Conservation (phyloP, 2,797 vertebrate species). For the Amniataba percoides region DNA sequence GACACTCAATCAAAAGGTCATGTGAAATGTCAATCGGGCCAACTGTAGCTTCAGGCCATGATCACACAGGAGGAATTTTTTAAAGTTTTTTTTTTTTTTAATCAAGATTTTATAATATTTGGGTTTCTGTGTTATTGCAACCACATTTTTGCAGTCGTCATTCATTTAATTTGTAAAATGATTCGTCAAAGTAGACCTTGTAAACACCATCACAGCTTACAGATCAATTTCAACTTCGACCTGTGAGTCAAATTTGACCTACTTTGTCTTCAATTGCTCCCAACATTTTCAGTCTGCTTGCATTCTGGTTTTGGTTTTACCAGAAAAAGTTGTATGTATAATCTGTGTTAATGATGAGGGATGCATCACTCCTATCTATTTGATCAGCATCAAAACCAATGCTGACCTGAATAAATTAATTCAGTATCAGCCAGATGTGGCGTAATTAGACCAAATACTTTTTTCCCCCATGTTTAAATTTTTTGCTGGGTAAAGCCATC, state of each 20-base stretch:
- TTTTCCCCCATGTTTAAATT: neutral
- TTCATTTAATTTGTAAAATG: neutral
- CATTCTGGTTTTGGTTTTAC: neutral
- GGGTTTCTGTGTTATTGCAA: neutral
- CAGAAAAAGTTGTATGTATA: neutral
- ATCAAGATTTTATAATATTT: conserved; percentile 12
- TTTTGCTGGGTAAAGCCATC: neutral
- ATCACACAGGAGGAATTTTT: conserved; percentile 40
- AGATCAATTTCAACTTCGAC: neutral
- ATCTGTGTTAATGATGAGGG: neutral
- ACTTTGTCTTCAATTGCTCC: neutral
- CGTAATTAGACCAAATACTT: neutral
- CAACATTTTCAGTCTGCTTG: neutral
- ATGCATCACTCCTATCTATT: neutral
- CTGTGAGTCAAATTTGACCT: neutral
- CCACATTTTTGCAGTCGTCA: neutral
- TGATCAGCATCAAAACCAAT: neutral
- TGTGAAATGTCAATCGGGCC: conserved; percentile 72
- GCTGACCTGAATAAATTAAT: neutral
- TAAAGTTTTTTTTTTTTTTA: conserved; percentile 1
- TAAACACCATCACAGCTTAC: neutral
- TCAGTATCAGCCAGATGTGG: neutral
- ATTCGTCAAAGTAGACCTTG: neutral
- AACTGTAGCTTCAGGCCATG: conserved; percentile 53
- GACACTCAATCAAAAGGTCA: conserved; percentile 70